A percentile compares a stretch with the other conserved stretches of the same genome.
phyloP scores from a whole-genome alignment of 1,140 invertebrate species.

The Plodia interpunctella region DNA sequence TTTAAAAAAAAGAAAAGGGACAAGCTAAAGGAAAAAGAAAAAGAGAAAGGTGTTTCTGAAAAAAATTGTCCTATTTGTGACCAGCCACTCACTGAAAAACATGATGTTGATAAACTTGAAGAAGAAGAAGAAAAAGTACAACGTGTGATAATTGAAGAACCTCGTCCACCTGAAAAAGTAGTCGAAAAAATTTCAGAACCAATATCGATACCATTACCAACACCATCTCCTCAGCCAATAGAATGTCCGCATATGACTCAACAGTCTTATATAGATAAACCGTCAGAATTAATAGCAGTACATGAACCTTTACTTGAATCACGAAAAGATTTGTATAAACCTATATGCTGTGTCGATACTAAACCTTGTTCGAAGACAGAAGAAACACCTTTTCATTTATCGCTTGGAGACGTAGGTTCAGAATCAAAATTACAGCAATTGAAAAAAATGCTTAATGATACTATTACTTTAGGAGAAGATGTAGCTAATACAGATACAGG shows the following conservation, averaged over 20 bases:
- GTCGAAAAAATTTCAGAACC: not conserved
- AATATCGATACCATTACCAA: not conserved
- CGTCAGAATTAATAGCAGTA: not conserved
- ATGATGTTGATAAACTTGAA: too few relatives aligned
- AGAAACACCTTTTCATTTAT: not conserved
- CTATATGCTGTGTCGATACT: not conserved
- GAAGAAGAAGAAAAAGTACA: not conserved
- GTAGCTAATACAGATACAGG: conserved; percentile 10
- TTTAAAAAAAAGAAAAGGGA: conserved; percentile 29
- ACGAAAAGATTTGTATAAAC: not conserved
- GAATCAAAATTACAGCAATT: not conserved
- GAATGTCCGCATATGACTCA: not conserved
- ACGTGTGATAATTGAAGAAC: not conserved
- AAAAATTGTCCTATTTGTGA: conserved; percentile 8
- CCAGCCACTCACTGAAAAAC: not conserved
- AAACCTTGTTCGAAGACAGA: not conserved
- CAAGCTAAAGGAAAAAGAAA: conserved; percentile 19
- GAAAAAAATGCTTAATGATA: conserved; percentile 12
- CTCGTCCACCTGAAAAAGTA: not conserved
- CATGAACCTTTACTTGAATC: not conserved
- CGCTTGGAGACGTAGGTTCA: not conserved
- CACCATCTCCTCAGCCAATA: not conserved
- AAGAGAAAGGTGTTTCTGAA: too few relatives aligned
- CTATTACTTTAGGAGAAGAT: conserved; percentile 24
- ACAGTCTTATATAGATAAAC: not conserved